Conservation (phyloP, 2,113 vertebrate genomes). For the Triplophysa rosa region DNA sequence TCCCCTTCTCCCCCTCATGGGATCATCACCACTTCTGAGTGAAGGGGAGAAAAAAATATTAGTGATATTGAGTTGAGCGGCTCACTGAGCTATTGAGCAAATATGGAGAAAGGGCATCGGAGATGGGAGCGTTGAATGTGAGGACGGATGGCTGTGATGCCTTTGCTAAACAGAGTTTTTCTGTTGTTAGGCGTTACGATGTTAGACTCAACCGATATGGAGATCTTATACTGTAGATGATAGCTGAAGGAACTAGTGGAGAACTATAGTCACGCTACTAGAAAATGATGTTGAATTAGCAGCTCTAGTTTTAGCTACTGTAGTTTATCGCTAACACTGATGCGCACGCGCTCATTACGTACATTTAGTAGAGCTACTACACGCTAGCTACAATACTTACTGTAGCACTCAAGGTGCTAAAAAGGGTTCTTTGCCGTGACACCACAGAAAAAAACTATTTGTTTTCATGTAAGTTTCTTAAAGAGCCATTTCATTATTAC, state of each 20-base stretch:
- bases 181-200: not conserved
- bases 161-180: not conserved
- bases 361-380: too few species aligned
- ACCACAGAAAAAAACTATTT: too few species aligned
- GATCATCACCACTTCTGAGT: slow-evolving; percentile 50
- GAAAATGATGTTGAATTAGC: too few species aligned
- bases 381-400: too few species aligned
- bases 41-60: slow-evolving; percentile 38
- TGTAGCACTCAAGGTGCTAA: too few species aligned
- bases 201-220: not conserved
- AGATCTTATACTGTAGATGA: not conserved
- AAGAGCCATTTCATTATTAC: too few species aligned
- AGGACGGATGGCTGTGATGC: slow-evolving; percentile 9
- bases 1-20: slow-evolving; percentile 48
- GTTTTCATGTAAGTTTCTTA: too few species aligned
- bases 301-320: not conserved
- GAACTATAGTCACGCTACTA: too few species aligned
- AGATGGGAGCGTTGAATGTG: slow-evolving; percentile 7
- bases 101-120: slow-evolving; percentile 19
- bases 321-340: too few species aligned
- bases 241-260: too few species aligned
- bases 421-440: too few species aligned
- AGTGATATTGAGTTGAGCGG: slow-evolving; percentile 59
- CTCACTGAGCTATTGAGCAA: slow-evolving; percentile 53
- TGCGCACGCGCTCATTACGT: too few species aligned